Evolutionary conservation across 2,113 vertebrate genomes (phyloP).

Genomic region (Cottus gobio): DNA sequence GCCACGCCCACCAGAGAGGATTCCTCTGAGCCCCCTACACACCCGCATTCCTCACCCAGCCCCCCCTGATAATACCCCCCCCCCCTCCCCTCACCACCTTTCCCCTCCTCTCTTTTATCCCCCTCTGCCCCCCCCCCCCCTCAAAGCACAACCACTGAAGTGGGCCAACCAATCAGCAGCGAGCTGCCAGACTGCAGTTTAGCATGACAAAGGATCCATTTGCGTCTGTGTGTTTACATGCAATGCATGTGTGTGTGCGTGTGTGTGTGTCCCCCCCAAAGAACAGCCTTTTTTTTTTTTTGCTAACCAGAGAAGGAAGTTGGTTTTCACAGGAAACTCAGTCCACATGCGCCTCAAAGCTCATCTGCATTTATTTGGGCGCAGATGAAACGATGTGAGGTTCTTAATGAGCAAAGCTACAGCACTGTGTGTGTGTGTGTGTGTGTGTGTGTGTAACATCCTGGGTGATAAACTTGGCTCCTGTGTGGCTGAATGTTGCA

Average conservation of each 20-base stretch:
- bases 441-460: constrained; percentile 29
- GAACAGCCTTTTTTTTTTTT: constrained; percentile 23
- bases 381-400: constrained; percentile 70
- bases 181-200: constrained; percentile 69
- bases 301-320: constrained; percentile 60
- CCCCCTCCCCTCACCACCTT: constrained; percentile 53
- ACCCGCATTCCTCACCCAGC: constrained; percentile 64
- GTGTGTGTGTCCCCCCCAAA: constrained; percentile 47
- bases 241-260: constrained; percentile 15
- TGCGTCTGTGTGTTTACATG: constrained; percentile 42
- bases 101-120: constrained; percentile 51
- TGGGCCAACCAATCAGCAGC: constrained; percentile 70
- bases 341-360: constrained; percentile 73
- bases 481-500: constrained; percentile 10
- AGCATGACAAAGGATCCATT: constrained; percentile 80
- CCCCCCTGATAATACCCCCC: constrained; percentile 65
- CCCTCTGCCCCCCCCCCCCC: constrained; percentile 12
- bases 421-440: background rate
- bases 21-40: constrained; percentile 63
- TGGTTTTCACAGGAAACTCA: constrained; percentile 69
- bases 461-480: constrained; percentile 37
- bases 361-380: constrained; percentile 55
- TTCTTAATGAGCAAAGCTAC: constrained; percentile 59
- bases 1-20: constrained; percentile 24
- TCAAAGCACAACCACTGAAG: constrained; percentile 46